Percentiles rank a stretch among this genome's conserved stretches.
Conservation (phyloP, 92 coral and sea anemone species). For the Porites lobata region DNA sequence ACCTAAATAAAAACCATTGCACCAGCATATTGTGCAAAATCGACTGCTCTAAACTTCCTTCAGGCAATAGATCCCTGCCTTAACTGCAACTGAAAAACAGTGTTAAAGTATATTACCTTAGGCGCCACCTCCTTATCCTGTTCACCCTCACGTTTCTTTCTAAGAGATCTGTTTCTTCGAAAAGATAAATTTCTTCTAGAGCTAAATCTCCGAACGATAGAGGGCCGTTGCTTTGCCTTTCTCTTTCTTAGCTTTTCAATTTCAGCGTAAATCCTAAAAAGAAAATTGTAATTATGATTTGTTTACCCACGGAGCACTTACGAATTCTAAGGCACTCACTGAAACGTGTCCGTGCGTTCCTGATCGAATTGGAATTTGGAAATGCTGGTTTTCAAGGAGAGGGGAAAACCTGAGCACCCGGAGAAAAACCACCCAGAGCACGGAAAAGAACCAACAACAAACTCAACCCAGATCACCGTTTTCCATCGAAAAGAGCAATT, state of each 20-base stretch:
- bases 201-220: conserved; percentile 41
- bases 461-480: no score
- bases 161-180: conserved; percentile 36
- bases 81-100: not conserved
- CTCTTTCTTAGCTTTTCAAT: conserved; percentile 16
- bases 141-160: conserved; percentile 31
- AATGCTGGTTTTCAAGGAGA: no score
- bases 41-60: not conserved
- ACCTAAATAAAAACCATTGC: not conserved
- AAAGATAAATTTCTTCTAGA: conserved; percentile 43
- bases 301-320: no score
- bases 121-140: conserved; percentile 12
- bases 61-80: not conserved
- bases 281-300: not conserved
- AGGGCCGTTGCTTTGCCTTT: conserved; percentile 23
- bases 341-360: no score
- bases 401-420: no score
- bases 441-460: no score
- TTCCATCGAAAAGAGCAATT: no score
- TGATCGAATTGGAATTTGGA: no score
- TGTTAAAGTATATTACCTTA: not conserved
- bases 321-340: no score
- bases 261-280: conserved; percentile 36
- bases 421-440: no score
- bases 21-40: not conserved